Evolutionary conservation across 2,113 vertebrate genomes (phyloP), one percentile per base, ranked within the genome.

Genomic region (Plecturocebus donacophilus): DNA sequence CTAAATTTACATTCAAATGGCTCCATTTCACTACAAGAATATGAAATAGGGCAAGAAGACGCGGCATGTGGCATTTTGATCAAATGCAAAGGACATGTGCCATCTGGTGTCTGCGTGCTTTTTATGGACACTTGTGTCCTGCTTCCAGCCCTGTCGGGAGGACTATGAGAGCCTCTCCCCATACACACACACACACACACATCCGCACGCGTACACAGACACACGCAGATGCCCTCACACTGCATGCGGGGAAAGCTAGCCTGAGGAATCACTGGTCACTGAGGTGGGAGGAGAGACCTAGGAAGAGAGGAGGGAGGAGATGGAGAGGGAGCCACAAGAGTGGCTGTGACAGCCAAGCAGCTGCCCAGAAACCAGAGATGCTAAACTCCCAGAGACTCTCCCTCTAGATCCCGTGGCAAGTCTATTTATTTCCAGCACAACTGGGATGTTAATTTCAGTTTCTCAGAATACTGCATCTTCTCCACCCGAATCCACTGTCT

Each of bases 201-300:
- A 1, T 8, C 14, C 0, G 4, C 12, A 8, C 1, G 14, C 4
- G 30, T 6, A 49, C 52, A 35, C n/a, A 38, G 5, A 7, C 2
- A 20, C 61, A n/a, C 5, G 2, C 27, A 75, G 40, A 87, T 17
- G 13, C 17, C 56, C 42, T 27, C 27, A 8, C 38, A 3, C 38
- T 12, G 1, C 8, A 1, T 21, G n/a, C 1, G 10, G 9, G 45
- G 52, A 25, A 88, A 54, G 58, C 47, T 38, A 23, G 35, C 42
- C 1, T 49, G 27, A 91, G 23, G 64, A 58, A 25, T 11, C 38
- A 30, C 25, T 21, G 45, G 81, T 47, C 75, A 49, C 17, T 1
- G 4, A 45, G 35, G 38, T 11, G 40, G 35, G 45, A 45, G 0
- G 10, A 32, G 58, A 32, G 27, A 40, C 32, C 35, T 17, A 49